Evolutionary conservation across 2,888 invertebrate genomes (phyloP), one percentile per base, ranked within the genome.

Genomic region (Charanyca ferruginea): DNA sequence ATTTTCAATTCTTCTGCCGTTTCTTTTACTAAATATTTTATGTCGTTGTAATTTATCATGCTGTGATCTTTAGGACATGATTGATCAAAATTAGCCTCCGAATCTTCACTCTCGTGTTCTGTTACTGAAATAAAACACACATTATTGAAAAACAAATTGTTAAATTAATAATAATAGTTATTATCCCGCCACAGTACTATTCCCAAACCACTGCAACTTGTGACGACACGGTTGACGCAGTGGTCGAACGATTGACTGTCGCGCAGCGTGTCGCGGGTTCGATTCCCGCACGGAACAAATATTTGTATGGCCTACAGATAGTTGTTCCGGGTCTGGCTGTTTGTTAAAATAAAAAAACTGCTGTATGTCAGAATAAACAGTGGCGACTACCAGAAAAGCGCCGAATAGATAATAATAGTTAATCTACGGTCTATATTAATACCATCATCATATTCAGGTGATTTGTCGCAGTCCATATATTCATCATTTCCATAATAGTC

Each of bases 21-120:
- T n/a, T 78, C 65, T n/a, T 84, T 65, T 54, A 90, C 84, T n/a
- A 88, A 76, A 3, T 42, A 49, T 59, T 60, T 64, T 48, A 91
- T 63, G 63, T 91, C 90, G 11, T 76, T 66, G 60, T 68, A 5
- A 48, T 66, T 80, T 47, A 78, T 16, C 3, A 47, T 16, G n/a
- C 80, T 78, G 0, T 83, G 62, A 5, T 80, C 80, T 44, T 23
- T 25, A 44, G 57, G 62, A 49, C 78, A 79, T 22, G 2, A 2
- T 16, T 13, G 16, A 16, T 16, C 5, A 2, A 13, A 1, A 16
- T 18, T 3, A 32, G 4, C 16, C 2, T 35, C 8, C 3, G 9
- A 4, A 18, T 16, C 0, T 28, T 32, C 18, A 7, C 2, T 22
- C 0, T 11, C 1, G 9, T 8, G 0, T 18, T 16, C 22, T 44